phyloP scores from a whole-genome alignment of 2,888 invertebrate species.

The Lycia hirtaria region DNA sequence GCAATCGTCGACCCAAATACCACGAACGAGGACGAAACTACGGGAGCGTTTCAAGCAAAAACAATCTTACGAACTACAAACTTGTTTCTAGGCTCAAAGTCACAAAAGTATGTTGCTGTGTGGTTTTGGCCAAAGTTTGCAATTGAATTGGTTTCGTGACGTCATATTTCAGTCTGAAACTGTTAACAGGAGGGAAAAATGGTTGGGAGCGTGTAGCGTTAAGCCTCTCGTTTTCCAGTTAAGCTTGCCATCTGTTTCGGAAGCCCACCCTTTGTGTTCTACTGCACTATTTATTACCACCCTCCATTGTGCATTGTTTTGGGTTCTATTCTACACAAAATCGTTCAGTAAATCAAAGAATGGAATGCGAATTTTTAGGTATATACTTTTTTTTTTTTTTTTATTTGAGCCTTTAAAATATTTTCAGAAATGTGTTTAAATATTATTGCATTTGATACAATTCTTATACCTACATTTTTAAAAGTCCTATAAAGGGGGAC shows the following conservation, averaged over 20 bases:
- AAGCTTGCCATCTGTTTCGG: constrained; percentile 23
- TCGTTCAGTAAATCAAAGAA: background rate
- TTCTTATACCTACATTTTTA: too few species aligned
- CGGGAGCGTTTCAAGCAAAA: background rate
- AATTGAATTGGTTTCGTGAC: background rate
- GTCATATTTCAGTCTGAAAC: background rate
- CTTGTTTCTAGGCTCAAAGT: background rate
- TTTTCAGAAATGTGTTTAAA: too few species aligned
- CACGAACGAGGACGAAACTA: background rate
- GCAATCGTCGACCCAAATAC: background rate
- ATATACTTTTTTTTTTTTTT: background rate
- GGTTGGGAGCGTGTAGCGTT: background rate
- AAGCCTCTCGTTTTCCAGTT: constrained; percentile 8
- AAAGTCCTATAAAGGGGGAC: too few species aligned
- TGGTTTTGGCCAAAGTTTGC: background rate
- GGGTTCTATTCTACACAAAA: background rate
- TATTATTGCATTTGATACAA: too few species aligned
- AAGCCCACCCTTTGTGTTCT: constrained; percentile 17
- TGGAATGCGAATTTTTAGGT: background rate
- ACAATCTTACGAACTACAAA: background rate
- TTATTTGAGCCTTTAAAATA: too few species aligned
- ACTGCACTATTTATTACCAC: constrained; percentile 23
- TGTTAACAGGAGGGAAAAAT: constrained; percentile 1
- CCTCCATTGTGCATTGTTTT: constrained; percentile 11
- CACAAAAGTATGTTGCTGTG: background rate